Percentiles rank a stretch among this genome's conserved stretches.
These are phyloP conservation scores for Ceyx cyanopectus DNA, from an alignment of 2,113 vertebrate genomes.

Conservation along the genomic window DNA sequence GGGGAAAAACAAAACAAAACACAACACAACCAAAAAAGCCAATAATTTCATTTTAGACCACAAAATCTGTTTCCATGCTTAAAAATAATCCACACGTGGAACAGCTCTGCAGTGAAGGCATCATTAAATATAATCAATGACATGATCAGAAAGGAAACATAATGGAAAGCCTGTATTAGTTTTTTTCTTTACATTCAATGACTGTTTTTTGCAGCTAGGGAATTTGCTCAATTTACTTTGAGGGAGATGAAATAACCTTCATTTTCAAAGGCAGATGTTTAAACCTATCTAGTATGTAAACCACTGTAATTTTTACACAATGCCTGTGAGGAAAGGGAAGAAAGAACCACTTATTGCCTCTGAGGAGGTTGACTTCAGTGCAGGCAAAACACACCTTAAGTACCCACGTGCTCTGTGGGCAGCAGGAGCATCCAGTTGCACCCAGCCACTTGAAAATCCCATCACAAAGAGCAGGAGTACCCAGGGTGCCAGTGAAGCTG, in stretches of 20 bases:
- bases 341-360: not conserved
- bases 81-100: not conserved
- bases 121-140: not conserved
- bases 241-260: not conserved
- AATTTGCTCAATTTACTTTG: not conserved
- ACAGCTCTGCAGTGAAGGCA: not conserved
- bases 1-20: not conserved
- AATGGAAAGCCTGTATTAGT: not conserved
- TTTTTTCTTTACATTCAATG: not conserved
- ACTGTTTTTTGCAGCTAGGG: not conserved
- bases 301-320: not conserved
- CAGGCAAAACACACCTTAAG: not conserved
- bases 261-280: not conserved
- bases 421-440: not conserved
- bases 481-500: not conserved
- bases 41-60: not conserved
- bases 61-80: not conserved
- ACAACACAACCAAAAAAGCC: not conserved
- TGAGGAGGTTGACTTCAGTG: not conserved
- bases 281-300: not conserved
- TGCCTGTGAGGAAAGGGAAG: not conserved
- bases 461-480: not conserved
- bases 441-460: not conserved
- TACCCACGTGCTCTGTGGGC: not conserved
- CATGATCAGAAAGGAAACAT: not conserved